Conservation (phyloP, 2,113 vertebrate genomes). For the Mirounga angustirostris region DNA sequence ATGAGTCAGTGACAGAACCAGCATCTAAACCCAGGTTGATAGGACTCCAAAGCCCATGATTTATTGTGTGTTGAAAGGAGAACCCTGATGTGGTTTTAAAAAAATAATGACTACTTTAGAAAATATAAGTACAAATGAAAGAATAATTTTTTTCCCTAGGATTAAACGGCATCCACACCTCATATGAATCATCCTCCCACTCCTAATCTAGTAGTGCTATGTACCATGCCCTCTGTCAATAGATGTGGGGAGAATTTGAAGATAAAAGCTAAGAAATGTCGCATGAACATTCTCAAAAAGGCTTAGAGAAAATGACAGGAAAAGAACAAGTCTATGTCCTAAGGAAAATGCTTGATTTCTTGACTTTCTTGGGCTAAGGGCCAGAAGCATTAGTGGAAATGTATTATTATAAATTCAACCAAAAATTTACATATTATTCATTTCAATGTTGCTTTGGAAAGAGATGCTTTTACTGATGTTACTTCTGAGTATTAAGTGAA, state of each 20-base stretch:
- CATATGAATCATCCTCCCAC: neutral
- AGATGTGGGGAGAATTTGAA: neutral
- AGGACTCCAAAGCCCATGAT: neutral
- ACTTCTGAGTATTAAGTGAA: slow-evolving; percentile 35
- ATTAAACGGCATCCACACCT: neutral
- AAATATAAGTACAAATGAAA: neutral
- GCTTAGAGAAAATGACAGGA: neutral
- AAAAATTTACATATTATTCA: neutral
- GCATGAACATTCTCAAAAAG: neutral
- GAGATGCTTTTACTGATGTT: neutral
- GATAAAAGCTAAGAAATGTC: slow-evolving; percentile 4
- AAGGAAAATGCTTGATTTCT: neutral
- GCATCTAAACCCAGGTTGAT: neutral
- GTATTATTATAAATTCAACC: slow-evolving; percentile 17
- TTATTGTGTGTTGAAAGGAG: neutral
- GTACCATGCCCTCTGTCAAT: neutral
- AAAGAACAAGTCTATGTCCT: neutral
- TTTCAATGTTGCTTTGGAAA: neutral
- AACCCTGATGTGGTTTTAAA: neutral
- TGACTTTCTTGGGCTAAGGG: neutral
- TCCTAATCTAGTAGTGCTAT: neutral
- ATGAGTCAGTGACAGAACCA: neutral
- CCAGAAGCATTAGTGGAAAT: slow-evolving; percentile 28
- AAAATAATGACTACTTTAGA: slow-evolving; percentile 14
- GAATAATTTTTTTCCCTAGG: neutral